Base-by-base conservation (phyloP, 2,113 vertebrate species). In the Megaceryle maxima region DNA sequence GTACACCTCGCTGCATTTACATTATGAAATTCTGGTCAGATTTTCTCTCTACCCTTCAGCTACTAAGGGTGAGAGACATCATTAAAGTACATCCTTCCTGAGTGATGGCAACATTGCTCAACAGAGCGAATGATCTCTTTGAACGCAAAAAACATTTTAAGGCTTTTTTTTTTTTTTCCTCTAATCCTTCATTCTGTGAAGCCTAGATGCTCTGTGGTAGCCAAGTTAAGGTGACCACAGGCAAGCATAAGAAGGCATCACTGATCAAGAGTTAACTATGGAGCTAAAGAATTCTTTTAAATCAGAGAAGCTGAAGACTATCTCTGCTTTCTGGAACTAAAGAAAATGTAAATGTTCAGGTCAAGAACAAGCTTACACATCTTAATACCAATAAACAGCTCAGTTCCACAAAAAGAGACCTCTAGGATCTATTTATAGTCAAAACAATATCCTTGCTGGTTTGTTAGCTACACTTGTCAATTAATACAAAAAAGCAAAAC, bases 81-180 rank as follows among this genome's bases (percentile, higher is more conserved):
- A 41, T 56, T 86, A 94, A 83, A 88, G 67, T 19, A 80, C 86
- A 87, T 94, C 82, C 95, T 94, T 96, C 87, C 92, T 75, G 63
- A 94, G 44, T 37, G 74, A 73, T 43, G 1, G 0, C 1, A 4
- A n/a, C 16, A 77, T 70, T 63, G 82, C 33, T 35, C 46, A 68
- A 57, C 31, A 85, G 25, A 87, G 48, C 60, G 72, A 80, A 92
- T 67, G 68, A 75, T 48, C 63, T 62, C 43, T 82, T 17, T 2
- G 4, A 87, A 88, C 28, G 83, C 15, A 93, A 92, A 93, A 73
- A 13, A 8, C 24, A 57, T 29, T 53, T 10, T 8, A 72, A 51
- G 13, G 17, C 37, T 50, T 69, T 56, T 78, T 48, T 20, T 70
- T 37, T 37, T 37, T 25, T 13, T 19, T 3, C 16, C 15, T 57